Conservation (phyloP, 2,888 invertebrate genomes). For the Stenchaetothrips biformis region DNA sequence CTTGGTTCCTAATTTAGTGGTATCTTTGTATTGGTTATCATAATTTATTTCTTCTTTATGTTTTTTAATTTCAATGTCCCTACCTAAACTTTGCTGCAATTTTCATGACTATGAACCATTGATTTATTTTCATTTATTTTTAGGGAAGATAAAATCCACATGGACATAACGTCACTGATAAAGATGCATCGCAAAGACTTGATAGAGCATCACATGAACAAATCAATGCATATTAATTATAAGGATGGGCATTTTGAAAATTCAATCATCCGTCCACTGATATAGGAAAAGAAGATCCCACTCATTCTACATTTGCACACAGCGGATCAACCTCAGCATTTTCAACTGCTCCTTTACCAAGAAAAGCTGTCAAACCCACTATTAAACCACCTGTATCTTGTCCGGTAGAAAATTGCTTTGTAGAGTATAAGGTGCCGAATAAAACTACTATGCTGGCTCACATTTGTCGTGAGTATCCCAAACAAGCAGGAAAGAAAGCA, state of each 20-base stretch:
- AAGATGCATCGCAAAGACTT: conserved; percentile 17
- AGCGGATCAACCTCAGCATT: too few relatives aligned
- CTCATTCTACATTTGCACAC: too few relatives aligned
- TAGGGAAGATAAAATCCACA: conserved; percentile 1
- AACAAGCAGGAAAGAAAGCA: neutral
- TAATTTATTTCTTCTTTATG: neutral
- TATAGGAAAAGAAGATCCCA: too few relatives aligned
- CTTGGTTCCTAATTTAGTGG: too few relatives aligned
- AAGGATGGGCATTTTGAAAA: neutral
- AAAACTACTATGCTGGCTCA: neutral
- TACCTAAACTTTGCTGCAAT: neutral
- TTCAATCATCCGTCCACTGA: too few relatives aligned
- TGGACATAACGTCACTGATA: neutral
- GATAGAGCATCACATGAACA: neutral
- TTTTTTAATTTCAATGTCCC: neutral
- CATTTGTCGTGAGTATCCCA: neutral
- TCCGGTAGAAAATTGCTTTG: neutral
- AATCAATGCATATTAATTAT: neutral
- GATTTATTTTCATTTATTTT: too few relatives aligned
- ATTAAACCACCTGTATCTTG: neutral
- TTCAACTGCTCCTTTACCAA: neutral
- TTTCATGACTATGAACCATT: too few relatives aligned
- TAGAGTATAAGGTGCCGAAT: neutral
- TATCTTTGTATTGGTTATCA: too few relatives aligned
- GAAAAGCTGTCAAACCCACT: neutral